Evolutionary conservation across 2,888 invertebrate species (phyloP), one percentile per base, ranked within the genome.

Genomic region (Sericinus montela): DNA sequence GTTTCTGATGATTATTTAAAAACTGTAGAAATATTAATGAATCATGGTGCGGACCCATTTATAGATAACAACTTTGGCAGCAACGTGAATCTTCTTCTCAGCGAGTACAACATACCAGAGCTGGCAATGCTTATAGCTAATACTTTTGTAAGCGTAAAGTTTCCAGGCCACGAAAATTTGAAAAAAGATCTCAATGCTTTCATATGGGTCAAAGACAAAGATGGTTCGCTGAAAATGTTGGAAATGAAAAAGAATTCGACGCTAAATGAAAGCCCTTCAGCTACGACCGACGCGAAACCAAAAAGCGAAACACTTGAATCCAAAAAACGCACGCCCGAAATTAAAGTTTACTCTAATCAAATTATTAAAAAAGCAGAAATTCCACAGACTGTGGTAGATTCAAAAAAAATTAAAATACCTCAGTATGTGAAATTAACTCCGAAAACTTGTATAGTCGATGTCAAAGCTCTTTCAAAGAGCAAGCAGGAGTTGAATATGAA

Each of bases 41-140:
- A 79, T n/a, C 52, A 75, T 32, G 80, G 81, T 3, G 90, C 90
- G 0, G 78, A 90, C 23, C 84, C 89, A 0, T 60, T 64, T 48
- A 63, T 82, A n/a, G 69, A 78, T 1, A 91, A 90, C 51, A 75
- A 81, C 42, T 75, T 78, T 0, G 90, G 89, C 0, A 69, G 71
- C 0, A 87, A 72, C 35, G 82, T 90, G 0, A 84, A 83, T 43
- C 68, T 74, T 0, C 65, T 90, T 0, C 67, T 91, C 0, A 71
- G 75, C 6, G 91, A 91, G 40, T 69, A 79, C 37, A 73, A 67
- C 11, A 69, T 72, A 1, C 47, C 56, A 0, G 70, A 75, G 0
- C 35, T 86, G 0, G 80, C 80, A 0, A 65, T 72, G 59, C 43
- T 80, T 0, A 60, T 83, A 34, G 79, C 77, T 0, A 75, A 73